Percentiles rank a stretch among this genome's conserved stretches.
Evolutionary conservation across 2,797 vertebrate genomes (phyloP).

Genomic region (Enteromius unitaeniatus): DNA sequence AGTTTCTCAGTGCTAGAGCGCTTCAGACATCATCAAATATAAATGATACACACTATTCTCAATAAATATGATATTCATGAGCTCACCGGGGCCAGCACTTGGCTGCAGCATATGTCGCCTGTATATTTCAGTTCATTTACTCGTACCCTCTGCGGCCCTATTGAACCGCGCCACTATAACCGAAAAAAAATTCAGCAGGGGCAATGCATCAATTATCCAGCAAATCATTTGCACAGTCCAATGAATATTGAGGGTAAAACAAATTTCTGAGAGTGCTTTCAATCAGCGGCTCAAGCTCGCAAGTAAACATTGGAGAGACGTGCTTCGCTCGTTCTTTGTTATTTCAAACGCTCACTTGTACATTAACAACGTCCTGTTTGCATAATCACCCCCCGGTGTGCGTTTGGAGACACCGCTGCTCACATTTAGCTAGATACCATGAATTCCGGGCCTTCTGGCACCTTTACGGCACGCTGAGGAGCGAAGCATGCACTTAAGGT

Average conservation of each 20-base stretch:
- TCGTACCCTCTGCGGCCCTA: background rate
- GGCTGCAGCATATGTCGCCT: slow-evolving; percentile 34
- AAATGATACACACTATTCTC: slow-evolving; percentile 33
- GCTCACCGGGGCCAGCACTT: slow-evolving; percentile 14
- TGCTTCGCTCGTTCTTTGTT: slow-evolving; percentile 48
- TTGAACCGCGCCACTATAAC: background rate
- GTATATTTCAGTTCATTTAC: slow-evolving; percentile 32
- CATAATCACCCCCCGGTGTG: slow-evolving; percentile 55
- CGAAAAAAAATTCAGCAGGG: background rate
- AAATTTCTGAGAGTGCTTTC: slow-evolving; percentile 21
- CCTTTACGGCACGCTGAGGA: background rate
- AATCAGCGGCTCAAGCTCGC: background rate
- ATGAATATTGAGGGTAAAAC: slow-evolving; percentile 17
- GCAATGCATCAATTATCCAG: slow-evolving; percentile 29
- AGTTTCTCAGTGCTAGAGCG: background rate
- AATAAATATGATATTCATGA: slow-evolving; percentile 35
- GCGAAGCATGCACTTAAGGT: background rate
- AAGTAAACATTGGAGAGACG: slow-evolving; percentile 28
- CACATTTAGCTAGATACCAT: background rate
- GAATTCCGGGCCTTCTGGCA: background rate
- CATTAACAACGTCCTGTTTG: slow-evolving; percentile 56
- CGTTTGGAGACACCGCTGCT: slow-evolving; percentile 36
- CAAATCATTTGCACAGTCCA: background rate
- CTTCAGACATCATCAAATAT: slow-evolving; percentile 38
- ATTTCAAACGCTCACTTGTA: slow-evolving; percentile 56